Evolutionary conservation across 2,797 vertebrate species (phyloP).

Genomic region (Xiphorhynchus erythropygius): DNA sequence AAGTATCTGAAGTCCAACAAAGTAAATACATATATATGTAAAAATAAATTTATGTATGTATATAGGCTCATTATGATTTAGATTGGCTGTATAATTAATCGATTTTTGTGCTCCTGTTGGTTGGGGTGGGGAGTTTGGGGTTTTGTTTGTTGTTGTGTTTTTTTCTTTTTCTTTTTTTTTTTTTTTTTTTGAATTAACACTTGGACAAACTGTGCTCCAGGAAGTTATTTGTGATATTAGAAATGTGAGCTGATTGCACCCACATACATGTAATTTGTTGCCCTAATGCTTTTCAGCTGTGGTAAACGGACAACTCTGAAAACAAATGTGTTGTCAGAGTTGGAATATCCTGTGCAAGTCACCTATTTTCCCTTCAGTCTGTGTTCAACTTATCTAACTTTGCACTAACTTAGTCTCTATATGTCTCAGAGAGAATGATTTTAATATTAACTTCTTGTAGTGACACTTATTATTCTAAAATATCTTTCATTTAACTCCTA

Average conservation of each 20-base stretch:
- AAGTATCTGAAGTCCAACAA: neutral
- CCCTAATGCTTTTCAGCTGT: neutral
- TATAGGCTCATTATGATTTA: neutral
- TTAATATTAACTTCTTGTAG: neutral
- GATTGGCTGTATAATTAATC: neutral
- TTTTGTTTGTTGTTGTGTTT: no score
- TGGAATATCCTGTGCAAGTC: neutral
- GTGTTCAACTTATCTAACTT: neutral
- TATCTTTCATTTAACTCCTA: neutral
- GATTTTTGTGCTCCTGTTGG: neutral
- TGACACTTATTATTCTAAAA: neutral
- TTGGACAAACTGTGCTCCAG: neutral
- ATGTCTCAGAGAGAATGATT: neutral
- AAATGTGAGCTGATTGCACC: neutral
- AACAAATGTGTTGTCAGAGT: neutral
- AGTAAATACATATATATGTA: neutral
- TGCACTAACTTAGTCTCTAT: neutral
- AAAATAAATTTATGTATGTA: neutral
- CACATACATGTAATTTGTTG: neutral
- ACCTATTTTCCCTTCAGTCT: neutral
- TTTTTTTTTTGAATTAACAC: neutral
- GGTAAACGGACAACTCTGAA: neutral
- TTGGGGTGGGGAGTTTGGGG: rapidly evolving
- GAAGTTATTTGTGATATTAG: neutral
- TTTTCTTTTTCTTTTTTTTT: no score